Evolutionary conservation across 2,888 invertebrate genomes (phyloP), one percentile per base, ranked within the genome.

Genomic region (Heteromyza rotundicornis): DNA sequence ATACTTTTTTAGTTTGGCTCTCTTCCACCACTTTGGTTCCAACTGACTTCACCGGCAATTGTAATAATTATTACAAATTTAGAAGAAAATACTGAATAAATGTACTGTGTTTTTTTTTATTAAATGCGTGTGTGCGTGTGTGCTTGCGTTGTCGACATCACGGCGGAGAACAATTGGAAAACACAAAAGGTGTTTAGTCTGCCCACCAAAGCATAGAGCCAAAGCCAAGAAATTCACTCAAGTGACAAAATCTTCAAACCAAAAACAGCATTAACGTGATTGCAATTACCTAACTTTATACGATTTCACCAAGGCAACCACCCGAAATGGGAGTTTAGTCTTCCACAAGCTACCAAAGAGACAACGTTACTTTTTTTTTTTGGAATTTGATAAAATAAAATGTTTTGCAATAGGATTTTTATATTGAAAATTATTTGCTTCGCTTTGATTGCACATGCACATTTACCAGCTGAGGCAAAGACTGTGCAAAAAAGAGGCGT

Each of bases 401-500:
- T 52, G 52, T 24, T 3, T n/a, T 52, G 16, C 24, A 27, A 7
- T 22, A 53, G 35, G 24, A 44, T 53, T 23, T 54, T 54, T 16
- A 20, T 44, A 19, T 27, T 60, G 32, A 2, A 7, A 2, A 3
- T 47, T 7, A 8, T 54, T 16, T 20, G 36, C 22, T 16, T 50
- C 7, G 12, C 14, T 22, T 49, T 59, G 35, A 20, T 54, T 17
- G 16, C 22, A 2, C 1, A 22, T 7, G 24, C 32, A 23, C 2
- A 20, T 5, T 23, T 27, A 2, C 17, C 17, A 19, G 47, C 17
- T 2, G 35, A 63, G 12, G 67, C 63, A 2, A 74, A 73, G 59
- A 64, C 57, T 10, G 16, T 70, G 2, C 53, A 61, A 22, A 69
- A 72, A 54, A 74, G 78, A 8, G 80, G 77, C 2, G 73, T 82